Evolutionary conservation across 2,888 invertebrate species (phyloP).

Genomic region (Diabrotica balteata): DNA sequence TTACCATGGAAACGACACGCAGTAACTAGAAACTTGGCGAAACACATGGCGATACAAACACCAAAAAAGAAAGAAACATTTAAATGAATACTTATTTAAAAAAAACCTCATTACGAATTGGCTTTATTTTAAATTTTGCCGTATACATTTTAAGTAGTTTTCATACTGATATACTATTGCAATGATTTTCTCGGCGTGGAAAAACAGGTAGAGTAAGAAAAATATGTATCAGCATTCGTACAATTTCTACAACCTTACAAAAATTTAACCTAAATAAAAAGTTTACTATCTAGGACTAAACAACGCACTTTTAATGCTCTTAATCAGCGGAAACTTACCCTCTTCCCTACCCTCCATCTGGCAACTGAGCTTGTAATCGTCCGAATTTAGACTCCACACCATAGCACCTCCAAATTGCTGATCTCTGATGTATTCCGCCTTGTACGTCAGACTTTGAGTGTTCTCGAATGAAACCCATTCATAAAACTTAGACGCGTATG

Average conservation of each 20-base stretch:
- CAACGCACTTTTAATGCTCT: slow-evolving; percentile 39
- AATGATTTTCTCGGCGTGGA: too few relatives aligned
- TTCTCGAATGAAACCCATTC: slow-evolving; percentile 90
- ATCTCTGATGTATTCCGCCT: slow-evolving; percentile 61
- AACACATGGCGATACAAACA: too few relatives aligned
- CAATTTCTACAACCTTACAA: background rate
- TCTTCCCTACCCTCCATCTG: slow-evolving; percentile 26
- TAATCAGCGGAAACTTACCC: slow-evolving; percentile 41
- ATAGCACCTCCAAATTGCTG: slow-evolving; percentile 79
- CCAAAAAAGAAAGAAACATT: too few relatives aligned
- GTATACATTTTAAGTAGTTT: too few relatives aligned
- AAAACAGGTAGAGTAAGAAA: too few relatives aligned
- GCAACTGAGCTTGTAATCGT: slow-evolving; percentile 75
- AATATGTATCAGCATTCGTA: too few relatives aligned
- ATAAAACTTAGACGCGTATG: slow-evolving; percentile 72
- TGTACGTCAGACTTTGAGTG: slow-evolving; percentile 72
- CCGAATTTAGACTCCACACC: slow-evolving; percentile 83
- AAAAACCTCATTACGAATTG: too few relatives aligned
- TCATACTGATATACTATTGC: too few relatives aligned
- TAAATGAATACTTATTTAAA: too few relatives aligned
- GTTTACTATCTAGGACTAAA: slow-evolving; percentile 15
- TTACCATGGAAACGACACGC: too few relatives aligned
- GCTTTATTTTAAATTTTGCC: too few relatives aligned
- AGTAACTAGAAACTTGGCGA: too few relatives aligned
- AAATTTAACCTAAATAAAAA: background rate